phyloP scores from a whole-genome alignment of 2,797 vertebrate species.

The Euphonia xanthogaster region DNA sequence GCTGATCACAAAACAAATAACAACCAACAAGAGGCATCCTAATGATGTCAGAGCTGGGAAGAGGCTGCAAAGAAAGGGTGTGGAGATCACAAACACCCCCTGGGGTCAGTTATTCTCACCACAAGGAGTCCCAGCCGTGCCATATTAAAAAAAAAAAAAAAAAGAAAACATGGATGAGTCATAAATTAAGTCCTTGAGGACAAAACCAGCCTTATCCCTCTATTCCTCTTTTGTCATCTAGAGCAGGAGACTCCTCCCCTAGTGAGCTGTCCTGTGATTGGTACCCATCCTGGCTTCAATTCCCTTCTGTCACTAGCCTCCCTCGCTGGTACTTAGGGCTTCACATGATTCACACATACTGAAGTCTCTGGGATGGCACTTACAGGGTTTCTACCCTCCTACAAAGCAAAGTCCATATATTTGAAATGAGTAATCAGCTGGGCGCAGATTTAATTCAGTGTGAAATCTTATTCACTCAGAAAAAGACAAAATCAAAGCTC shows the following conservation, averaged over 20 bases:
- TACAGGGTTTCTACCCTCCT: not conserved
- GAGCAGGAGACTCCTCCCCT: not conserved
- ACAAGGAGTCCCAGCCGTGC: not conserved
- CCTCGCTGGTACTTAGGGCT: not conserved
- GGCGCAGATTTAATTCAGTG: not conserved
- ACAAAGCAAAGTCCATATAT: not conserved
- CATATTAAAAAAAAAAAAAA: not conserved
- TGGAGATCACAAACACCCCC: not conserved
- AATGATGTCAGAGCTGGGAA: conserved; percentile 18
- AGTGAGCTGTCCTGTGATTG: not conserved
- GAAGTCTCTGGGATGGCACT: not conserved
- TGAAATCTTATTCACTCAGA: not conserved
- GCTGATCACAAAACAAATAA: not conserved
- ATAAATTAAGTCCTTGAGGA: not conserved
- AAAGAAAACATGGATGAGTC: not conserved
- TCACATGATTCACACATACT: not conserved
- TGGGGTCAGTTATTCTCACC: not conserved
- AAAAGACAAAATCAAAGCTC: not conserved
- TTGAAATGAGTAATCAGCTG: not conserved
- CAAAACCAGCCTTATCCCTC: not conserved
- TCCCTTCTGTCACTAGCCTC: not conserved
- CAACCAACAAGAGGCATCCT: not conserved
- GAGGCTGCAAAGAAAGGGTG: not conserved
- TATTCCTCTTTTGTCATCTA: not conserved
- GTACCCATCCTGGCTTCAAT: not conserved